A percentile compares a stretch with the other conserved stretches of the same genome.
Conservation (phyloP, 1,140 invertebrate genomes). For the Bombus consobrinus region DNA sequence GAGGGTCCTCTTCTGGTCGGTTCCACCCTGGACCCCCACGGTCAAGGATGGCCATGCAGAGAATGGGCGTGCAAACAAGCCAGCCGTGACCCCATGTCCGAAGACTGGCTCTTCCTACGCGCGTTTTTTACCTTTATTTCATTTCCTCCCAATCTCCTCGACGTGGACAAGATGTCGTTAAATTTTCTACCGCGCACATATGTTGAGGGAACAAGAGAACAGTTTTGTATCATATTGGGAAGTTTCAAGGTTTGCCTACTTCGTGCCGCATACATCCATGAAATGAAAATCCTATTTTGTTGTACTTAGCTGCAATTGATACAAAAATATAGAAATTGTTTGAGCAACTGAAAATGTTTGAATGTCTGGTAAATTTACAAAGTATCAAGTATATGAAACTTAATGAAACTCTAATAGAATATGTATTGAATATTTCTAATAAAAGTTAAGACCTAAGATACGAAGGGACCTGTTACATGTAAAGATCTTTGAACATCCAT, state of each 20-base stretch:
- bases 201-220: neutral
- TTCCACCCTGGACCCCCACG: constrained; percentile 68
- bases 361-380: no score
- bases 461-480: neutral
- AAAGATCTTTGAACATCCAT: neutral
- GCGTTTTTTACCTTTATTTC: constrained; percentile 41
- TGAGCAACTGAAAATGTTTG: no score
- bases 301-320: neutral
- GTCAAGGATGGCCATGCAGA: constrained; percentile 75
- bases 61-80: constrained; percentile 82
- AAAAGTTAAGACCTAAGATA: neutral
- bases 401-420: neutral
- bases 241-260: neutral
- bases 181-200: constrained; percentile 18
- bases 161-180: constrained; percentile 11
- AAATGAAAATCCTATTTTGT: neutral
- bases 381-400: neutral
- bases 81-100: constrained; percentile 63
- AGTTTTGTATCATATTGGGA: constrained; percentile 19
- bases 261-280: neutral
- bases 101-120: constrained; percentile 66
- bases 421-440: neutral
- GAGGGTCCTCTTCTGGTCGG: constrained; percentile 73
- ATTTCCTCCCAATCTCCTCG: constrained; percentile 14
- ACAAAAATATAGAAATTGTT: neutral